Evolutionary conservation across 2,888 invertebrate species (phyloP).

Genomic region (Serripes groenlandicus): DNA sequence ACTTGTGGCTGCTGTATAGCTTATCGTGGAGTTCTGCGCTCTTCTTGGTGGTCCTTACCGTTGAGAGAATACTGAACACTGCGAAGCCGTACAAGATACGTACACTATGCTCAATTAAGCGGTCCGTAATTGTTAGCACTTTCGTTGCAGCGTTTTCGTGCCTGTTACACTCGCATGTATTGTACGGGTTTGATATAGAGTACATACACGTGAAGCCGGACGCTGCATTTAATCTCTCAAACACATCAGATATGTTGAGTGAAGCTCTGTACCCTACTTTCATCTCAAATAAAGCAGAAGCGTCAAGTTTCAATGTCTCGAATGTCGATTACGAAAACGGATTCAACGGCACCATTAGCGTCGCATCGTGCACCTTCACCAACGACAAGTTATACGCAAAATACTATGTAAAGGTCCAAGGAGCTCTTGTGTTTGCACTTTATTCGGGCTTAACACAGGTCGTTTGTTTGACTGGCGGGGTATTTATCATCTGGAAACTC

Average conservation of each 20-base stretch:
- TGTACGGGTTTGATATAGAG: constrained; percentile 14
- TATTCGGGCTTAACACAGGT: neutral
- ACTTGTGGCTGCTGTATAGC: neutral
- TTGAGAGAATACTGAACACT: constrained; percentile 9
- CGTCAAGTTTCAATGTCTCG: too few species aligned
- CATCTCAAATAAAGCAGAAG: too few species aligned
- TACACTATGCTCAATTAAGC: neutral
- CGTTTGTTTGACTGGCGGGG: neutral
- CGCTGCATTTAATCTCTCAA: neutral
- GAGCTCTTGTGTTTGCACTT: neutral
- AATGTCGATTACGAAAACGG: too few species aligned
- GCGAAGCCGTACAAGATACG: constrained; percentile 17
- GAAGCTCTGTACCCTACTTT: too few species aligned
- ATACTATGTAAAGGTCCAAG: neutral
- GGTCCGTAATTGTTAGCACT: neutral
- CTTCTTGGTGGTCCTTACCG: neutral
- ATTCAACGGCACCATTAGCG: neutral
- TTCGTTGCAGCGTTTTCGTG: neutral
- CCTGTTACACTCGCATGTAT: neutral
- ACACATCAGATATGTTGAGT: neutral
- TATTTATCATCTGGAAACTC: constrained; percentile 6
- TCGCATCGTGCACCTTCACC: neutral
- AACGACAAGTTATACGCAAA: neutral
- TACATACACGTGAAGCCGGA: neutral
- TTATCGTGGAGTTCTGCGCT: neutral